These are phyloP conservation scores for Xerus inauris DNA, from an alignment of 2,113 vertebrate genomes.

Conservation along the genomic window DNA sequence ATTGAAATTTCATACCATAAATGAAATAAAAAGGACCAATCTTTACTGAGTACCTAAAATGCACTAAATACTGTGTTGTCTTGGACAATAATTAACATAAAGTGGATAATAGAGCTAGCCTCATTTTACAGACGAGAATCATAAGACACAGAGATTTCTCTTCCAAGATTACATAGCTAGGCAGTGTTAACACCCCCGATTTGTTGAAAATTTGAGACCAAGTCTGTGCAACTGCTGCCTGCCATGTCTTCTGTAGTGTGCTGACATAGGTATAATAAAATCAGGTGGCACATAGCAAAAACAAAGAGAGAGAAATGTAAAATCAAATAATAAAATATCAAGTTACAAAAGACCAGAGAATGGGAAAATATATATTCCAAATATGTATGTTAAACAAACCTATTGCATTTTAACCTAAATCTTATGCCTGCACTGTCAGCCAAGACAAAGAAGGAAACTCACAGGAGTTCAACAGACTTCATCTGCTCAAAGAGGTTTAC, in stretches of 20 bases:
- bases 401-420: constrained; percentile 11
- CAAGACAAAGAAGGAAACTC: not conserved
- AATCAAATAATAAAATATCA: not conserved
- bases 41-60: not conserved
- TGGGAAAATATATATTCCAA: constrained; percentile 2
- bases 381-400: not conserved
- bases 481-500: not conserved
- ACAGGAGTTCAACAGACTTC: not conserved
- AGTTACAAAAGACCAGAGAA: not conserved
- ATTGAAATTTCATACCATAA: not conserved
- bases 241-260: not conserved
- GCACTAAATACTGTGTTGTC: not conserved
- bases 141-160: not conserved
- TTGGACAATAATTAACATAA: not conserved
- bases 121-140: not conserved
- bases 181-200: not conserved
- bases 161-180: not conserved
- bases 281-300: not conserved
- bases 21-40: not conserved
- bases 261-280: not conserved
- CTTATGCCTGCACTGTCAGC: not conserved
- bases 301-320: not conserved
- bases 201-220: not conserved
- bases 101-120: not conserved
- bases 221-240: not conserved